These are phyloP conservation scores for Psittacula cyanocephala DNA, from an alignment of 2,113 vertebrate genomes.

Conservation along the genomic window DNA sequence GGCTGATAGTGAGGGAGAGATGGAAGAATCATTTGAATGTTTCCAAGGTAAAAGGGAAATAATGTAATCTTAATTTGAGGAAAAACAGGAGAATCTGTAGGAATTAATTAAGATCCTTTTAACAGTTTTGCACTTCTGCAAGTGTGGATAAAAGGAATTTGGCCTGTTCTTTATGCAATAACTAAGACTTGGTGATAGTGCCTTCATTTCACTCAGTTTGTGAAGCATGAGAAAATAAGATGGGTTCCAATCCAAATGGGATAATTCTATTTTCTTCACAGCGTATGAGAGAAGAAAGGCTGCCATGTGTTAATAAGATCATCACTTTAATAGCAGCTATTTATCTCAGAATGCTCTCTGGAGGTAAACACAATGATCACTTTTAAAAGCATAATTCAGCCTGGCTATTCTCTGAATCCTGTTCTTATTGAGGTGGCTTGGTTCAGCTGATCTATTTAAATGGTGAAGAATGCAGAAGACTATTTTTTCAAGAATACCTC, in stretches of 20 bases:
- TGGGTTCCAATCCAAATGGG: neutral
- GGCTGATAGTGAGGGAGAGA: neutral
- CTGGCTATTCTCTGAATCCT: neutral
- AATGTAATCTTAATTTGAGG: neutral
- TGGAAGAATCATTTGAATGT: neutral
- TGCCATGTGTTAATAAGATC: slow-evolving; percentile 40
- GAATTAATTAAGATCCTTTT: neutral
- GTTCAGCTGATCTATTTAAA: neutral
- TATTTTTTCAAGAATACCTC: neutral
- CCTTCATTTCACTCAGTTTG: slow-evolving; percentile 13
- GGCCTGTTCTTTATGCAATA: neutral
- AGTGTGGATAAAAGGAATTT: neutral
- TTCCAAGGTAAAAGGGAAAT: neutral
- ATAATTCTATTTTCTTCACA: slow-evolving; percentile 46
- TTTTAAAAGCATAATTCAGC: slow-evolving; percentile 14
- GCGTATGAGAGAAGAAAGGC: neutral
- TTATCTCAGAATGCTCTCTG: slow-evolving; percentile 32
- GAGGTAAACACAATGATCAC: slow-evolving; percentile 16
- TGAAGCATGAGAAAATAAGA: slow-evolving; percentile 31
- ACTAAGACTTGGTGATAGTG: neutral
- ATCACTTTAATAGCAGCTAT: slow-evolving; percentile 46
- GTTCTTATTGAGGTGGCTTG: neutral
- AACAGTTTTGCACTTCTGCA: neutral
- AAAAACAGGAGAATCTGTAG: neutral
- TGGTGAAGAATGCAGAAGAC: neutral